Percentiles rank a stretch among this genome's conserved stretches.
These are phyloP conservation scores for Drosophila albomicans DNA, from an alignment of 1,140 invertebrate genomes.

Conservation along the genomic window DNA sequence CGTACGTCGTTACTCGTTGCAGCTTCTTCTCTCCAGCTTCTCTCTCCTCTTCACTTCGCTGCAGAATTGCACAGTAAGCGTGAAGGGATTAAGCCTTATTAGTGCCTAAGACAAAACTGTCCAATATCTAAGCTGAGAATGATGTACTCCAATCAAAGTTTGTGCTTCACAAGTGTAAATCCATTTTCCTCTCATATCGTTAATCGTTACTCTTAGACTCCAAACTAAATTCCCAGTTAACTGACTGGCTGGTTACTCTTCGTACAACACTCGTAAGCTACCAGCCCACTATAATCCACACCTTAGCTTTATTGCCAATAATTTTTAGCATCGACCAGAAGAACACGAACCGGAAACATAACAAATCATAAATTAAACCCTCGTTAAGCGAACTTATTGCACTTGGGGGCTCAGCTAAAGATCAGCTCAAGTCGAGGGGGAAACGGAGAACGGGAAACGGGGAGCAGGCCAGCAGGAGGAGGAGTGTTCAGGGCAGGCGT, in stretches of 20 bases:
- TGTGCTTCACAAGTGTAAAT: background rate
- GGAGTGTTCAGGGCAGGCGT: conserved; percentile 20
- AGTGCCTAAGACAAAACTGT: conserved; percentile 48
- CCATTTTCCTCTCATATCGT: conserved; percentile 21
- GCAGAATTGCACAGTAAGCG: conserved; percentile 73
- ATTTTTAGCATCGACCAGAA: conserved; percentile 68
- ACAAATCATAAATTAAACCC: conserved; percentile 85
- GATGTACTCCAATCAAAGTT: conserved; percentile 3
- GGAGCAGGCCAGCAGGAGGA: background rate
- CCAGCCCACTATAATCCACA: conserved; percentile 78
- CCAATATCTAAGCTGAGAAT: background rate
- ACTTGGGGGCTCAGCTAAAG: conserved; percentile 46
- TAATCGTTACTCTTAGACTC: conserved; percentile 15
- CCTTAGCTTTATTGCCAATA: conserved; percentile 81
- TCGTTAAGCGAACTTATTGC: conserved; percentile 84
- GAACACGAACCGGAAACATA: conserved; percentile 84
- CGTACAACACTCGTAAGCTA: conserved; percentile 27
- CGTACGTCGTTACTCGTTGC: conserved; percentile 48
- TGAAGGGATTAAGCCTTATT: conserved; percentile 82
- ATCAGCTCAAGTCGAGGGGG: background rate
- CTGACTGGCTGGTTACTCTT: background rate
- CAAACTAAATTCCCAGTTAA: conserved; percentile 12
- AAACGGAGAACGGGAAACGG: background rate
- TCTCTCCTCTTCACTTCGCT: conserved; percentile 1
- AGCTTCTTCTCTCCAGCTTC: background rate